phyloP scores from a whole-genome alignment of 2,797 vertebrate genomes.

The Loriculus beryllinus region DNA sequence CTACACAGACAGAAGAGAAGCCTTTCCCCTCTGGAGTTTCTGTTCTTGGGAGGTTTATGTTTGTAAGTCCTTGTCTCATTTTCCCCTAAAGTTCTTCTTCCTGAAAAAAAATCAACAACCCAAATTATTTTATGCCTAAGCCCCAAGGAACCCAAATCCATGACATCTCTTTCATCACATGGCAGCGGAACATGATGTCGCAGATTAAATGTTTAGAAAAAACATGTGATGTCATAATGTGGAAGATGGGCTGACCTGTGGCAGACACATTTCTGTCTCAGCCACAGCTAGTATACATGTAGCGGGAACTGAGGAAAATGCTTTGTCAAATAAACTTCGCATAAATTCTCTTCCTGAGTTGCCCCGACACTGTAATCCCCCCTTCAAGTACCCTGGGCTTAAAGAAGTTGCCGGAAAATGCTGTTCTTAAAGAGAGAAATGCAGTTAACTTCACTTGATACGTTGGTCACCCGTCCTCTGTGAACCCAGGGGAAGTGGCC shows the following conservation, averaged over 20 bases:
- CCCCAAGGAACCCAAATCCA: not conserved
- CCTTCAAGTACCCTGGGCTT: not conserved
- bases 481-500: constrained; percentile 16
- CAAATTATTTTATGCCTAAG: not conserved
- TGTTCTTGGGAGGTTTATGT: not conserved
- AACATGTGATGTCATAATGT: not conserved
- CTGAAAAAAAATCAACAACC: not conserved
- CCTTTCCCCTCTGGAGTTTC: not conserved
- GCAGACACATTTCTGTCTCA: not conserved
- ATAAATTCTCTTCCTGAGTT: not conserved
- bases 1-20: not conserved
- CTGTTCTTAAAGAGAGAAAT: not conserved
- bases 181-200: not conserved
- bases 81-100: not conserved
- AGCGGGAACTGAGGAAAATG: not conserved
- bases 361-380: not conserved
- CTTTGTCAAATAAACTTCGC: not conserved
- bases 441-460: not conserved
- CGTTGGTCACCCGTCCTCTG: not conserved
- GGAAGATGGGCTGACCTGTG: not conserved
- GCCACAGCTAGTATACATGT: not conserved
- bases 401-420: not conserved
- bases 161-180: not conserved
- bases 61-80: not conserved
- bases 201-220: not conserved